phyloP scores from a whole-genome alignment of 1,140 invertebrate genomes.

The Drosophila jambulina region DNA sequence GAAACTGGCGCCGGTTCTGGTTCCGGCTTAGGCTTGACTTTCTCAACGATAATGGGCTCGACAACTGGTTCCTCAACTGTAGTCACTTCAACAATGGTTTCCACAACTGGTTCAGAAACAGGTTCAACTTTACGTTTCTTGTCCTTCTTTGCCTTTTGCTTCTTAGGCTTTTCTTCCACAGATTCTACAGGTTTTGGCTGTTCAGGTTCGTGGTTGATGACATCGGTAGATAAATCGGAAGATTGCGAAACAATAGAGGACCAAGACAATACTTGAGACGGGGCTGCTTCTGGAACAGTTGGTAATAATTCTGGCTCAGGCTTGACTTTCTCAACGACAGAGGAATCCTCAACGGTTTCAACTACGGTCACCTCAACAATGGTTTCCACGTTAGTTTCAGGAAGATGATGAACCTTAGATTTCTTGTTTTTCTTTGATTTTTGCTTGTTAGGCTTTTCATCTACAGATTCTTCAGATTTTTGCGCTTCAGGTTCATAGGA shows the following conservation, averaged over 20 bases:
- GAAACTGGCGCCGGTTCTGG: background rate
- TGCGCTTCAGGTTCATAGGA: background rate
- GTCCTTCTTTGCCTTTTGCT: constrained; percentile 41
- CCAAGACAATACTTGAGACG: too few species aligned
- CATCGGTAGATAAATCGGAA: background rate
- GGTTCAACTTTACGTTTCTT: too few species aligned
- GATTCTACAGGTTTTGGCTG: background rate
- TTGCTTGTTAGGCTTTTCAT: constrained; percentile 17
- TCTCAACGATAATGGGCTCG: too few species aligned
- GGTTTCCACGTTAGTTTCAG: background rate
- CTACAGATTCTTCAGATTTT: background rate
- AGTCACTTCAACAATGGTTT: too few species aligned
- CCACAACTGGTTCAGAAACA: too few species aligned
- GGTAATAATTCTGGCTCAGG: background rate
- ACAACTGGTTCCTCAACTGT: too few species aligned
- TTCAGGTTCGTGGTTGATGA: background rate
- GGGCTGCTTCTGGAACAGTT: too few species aligned
- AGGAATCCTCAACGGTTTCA: background rate
- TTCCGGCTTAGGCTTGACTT: too few species aligned
- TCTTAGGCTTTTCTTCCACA: too few species aligned
- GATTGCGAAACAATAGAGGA: constrained; percentile 29
- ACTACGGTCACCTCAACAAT: background rate
- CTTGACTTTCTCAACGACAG: background rate
- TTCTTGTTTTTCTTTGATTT: constrained; percentile 42
- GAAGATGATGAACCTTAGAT: background rate